Conservation (phyloP, 2,797 vertebrate species). For the Gymnocypris eckloni region DNA sequence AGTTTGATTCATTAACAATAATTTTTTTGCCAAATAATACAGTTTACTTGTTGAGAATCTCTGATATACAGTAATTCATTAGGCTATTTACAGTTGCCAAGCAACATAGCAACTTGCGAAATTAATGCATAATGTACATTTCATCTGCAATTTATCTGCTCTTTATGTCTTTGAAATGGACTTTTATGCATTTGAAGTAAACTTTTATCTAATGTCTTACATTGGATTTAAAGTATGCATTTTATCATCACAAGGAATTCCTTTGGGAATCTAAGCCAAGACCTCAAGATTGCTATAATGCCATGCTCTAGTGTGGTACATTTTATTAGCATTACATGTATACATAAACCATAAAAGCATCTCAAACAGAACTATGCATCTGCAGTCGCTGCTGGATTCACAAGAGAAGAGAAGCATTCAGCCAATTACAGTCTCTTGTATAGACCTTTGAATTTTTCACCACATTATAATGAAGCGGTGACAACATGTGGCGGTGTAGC, state of each 20-base stretch:
- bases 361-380: background rate
- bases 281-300: background rate
- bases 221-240: background rate
- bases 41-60: background rate
- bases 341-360: background rate
- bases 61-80: constrained; percentile 3
- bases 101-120: background rate
- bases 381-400: background rate
- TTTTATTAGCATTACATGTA: constrained; percentile 4
- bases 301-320: background rate
- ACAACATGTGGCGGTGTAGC: constrained; percentile 27
- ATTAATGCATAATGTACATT: background rate
- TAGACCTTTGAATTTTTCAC: constrained; percentile 25
- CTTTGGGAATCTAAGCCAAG: background rate
- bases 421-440: background rate
- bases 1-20: background rate
- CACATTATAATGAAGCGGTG: constrained; percentile 33
- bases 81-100: constrained; percentile 10
- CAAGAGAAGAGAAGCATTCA: background rate
- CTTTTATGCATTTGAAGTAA: background rate
- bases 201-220: background rate
- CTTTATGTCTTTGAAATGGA: constrained; percentile 3
- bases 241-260: background rate
- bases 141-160: background rate
- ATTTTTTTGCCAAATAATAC: background rate